phyloP scores from a whole-genome alignment of 2,888 invertebrate genomes.

The Strigamia crassipes region DNA sequence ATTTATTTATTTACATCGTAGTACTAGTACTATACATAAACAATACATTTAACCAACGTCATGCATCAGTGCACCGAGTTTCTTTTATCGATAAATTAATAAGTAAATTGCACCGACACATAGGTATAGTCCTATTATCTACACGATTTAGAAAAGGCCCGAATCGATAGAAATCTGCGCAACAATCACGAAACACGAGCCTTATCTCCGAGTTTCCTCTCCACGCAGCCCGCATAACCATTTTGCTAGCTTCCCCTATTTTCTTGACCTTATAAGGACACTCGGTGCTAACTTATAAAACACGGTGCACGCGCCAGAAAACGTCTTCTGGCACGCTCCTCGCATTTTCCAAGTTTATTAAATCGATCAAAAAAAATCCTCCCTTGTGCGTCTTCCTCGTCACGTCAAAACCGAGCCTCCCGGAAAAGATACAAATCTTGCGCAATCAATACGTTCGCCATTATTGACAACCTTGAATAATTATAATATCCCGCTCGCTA shows the following conservation, averaged over 20 bases:
- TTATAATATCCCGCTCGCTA: not conserved
- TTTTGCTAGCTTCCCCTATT: not conserved
- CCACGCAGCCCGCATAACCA: constrained; percentile 5
- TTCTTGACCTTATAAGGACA: constrained; percentile 27
- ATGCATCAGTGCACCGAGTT: not conserved
- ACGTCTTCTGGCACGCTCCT: constrained; percentile 11
- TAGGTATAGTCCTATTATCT: no score
- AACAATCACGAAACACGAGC: constrained; percentile 3
- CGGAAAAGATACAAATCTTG: not conserved
- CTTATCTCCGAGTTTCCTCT: not conserved
- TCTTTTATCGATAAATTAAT: no score
- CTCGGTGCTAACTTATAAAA: constrained; percentile 24
- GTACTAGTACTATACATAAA: not conserved
- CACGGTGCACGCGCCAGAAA: not conserved
- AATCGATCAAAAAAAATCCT: constrained; percentile 32
- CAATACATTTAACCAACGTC: not conserved
- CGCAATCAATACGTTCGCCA: constrained; percentile 13
- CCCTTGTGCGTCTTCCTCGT: not conserved
- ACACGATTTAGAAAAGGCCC: no score
- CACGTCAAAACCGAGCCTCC: constrained; percentile 13
- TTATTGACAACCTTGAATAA: constrained; percentile 20
- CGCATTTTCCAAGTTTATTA: constrained; percentile 35
- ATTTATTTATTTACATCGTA: not conserved
- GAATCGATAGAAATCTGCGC: not conserved
- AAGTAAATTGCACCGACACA: no score